phyloP scores from a whole-genome alignment of 2,797 vertebrate genomes.

The Pipistrellus pygmaeus region DNA sequence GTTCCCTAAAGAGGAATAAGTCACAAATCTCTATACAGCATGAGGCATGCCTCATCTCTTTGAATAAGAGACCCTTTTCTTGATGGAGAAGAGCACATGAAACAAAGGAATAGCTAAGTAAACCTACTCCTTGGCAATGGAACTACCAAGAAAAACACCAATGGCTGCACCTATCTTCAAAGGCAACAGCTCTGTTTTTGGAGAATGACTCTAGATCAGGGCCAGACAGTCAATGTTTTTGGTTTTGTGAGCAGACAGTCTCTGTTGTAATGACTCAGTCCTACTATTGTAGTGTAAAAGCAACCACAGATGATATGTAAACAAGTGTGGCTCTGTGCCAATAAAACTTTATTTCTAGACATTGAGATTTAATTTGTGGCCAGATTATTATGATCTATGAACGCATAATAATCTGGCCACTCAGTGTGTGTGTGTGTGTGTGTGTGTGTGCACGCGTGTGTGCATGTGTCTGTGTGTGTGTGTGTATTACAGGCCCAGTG shows the following conservation, averaged over 20 bases:
- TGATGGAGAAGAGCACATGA: background rate
- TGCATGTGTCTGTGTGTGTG: too few relatives aligned
- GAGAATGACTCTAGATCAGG: background rate
- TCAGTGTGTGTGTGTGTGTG: too few relatives aligned
- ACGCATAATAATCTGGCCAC: too few relatives aligned
- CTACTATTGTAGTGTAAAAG: background rate
- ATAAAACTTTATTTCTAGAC: conserved; percentile 1
- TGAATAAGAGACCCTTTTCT: background rate
- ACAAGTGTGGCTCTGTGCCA: background rate
- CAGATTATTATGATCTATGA: too few relatives aligned
- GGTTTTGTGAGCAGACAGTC: background rate
- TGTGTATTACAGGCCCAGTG: too few relatives aligned
- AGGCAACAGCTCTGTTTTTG: background rate
- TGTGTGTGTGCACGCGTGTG: too few relatives aligned
- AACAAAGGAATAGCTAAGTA: background rate
- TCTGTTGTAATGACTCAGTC: background rate
- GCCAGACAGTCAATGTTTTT: background rate
- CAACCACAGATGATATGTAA: background rate
- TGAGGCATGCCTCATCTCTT: background rate
- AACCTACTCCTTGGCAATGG: background rate
- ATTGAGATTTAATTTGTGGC: background rate
- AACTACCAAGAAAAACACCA: conserved; percentile 25
- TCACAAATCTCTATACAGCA: background rate
- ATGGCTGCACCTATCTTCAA: background rate
- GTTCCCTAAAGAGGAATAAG: background rate